Evolutionary conservation across 2,888 invertebrate genomes (phyloP).

Genomic region (Apamea crenata): DNA sequence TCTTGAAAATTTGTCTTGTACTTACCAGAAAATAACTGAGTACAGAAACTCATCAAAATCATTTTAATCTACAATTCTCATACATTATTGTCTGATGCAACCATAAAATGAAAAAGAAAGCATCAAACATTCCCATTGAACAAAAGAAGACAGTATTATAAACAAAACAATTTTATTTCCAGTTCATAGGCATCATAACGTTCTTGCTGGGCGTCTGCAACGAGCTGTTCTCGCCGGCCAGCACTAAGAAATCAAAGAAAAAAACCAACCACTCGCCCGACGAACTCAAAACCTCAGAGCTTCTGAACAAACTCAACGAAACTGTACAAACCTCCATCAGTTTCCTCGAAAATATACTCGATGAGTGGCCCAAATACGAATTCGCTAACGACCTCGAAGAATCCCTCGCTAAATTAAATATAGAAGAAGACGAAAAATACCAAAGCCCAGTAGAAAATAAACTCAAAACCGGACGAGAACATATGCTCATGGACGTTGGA

Average conservation of each 20-base stretch:
- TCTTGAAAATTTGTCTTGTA: too few relatives aligned
- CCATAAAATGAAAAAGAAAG: not conserved
- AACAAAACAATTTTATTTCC: slow-evolving; percentile 60
- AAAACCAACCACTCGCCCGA: slow-evolving; percentile 87
- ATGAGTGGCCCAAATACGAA: slow-evolving; percentile 82
- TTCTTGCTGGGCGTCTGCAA: slow-evolving; percentile 90
- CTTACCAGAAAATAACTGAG: not conserved
- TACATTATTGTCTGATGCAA: not conserved
- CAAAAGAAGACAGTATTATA: not conserved
- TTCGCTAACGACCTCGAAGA: slow-evolving; percentile 79
- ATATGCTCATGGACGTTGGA: slow-evolving; percentile 88
- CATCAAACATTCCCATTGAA: not conserved
- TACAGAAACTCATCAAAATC: not conserved
- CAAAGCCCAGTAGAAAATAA: slow-evolving; percentile 84
- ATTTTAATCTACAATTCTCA: not conserved
- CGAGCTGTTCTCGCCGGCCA: slow-evolving; percentile 87
- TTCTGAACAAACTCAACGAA: slow-evolving; percentile 80
- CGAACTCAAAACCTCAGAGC: slow-evolving; percentile 80
- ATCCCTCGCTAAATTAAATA: slow-evolving; percentile 81
- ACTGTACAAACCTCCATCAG: slow-evolving; percentile 79
- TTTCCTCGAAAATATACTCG: slow-evolving; percentile 83
- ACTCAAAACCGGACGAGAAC: slow-evolving; percentile 86
- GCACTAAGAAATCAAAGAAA: slow-evolving; percentile 90
- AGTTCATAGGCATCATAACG: slow-evolving; percentile 91
- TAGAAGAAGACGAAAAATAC: slow-evolving; percentile 77